Evolutionary conservation across 2,888 invertebrate genomes (phyloP), one percentile per base, ranked within the genome.

Genomic region (Aradus depressus): DNA sequence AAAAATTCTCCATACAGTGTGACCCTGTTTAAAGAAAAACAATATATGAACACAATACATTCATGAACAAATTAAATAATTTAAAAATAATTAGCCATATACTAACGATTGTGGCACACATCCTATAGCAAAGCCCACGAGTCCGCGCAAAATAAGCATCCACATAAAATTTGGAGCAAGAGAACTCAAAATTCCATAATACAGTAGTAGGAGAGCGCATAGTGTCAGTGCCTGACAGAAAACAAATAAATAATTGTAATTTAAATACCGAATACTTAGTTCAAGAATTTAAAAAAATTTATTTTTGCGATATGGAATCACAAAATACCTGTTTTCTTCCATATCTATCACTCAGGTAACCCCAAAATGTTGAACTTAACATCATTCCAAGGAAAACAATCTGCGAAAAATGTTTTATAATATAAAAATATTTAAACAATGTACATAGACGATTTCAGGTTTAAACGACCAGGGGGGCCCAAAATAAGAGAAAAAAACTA

Each of bases 21-120:
- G 1, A 95, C 93, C 50, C 91, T 92, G 74, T 37, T 70, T 69
- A 56, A 57, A 61, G 37, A 55, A 58, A 50, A 51, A 14, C 16
- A 37, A 37, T n/a, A 37, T n/a, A 10, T 37, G 14, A 6, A 14
- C 18, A 21, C 6, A 6, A 8, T 14, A 6, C 37, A 16, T 37
- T 37, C 6, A 37, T n/a, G 6, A 12, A 16, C 6, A 37, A 37
- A 41, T 35, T 35, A 10, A 35, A 10, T 35, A 35, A 35, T 10
- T 10, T 10, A 6, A 10, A 5, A 5, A 8, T 28, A 18, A 42
- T 28, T 8, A 28, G 18, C 26, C 31, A 53, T 32, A 16, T 55
- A 54, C 88, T 83, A 75, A 92, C 92, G 93, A 91, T 70, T 96
- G 95, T 48, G 95, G 93, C 31, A 92, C 90, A 66, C 95, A 93